Conservation (phyloP, 1,140 invertebrate genomes). For the Pogonus chalceus region DNA sequence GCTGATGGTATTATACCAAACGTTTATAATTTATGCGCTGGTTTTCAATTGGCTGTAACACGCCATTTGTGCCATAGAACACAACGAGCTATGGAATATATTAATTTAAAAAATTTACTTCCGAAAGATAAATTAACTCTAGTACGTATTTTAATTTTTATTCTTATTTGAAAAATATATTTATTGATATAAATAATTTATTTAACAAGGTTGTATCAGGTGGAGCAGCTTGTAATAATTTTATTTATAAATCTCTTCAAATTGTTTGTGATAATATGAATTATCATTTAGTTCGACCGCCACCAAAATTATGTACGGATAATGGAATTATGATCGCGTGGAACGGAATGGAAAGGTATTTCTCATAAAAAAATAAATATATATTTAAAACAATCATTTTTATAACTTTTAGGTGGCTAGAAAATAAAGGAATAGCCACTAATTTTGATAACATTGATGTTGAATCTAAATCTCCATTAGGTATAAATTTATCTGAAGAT, state of each 20-base stretch:
- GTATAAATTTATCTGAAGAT: constrained; percentile 42
- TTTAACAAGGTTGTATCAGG: constrained; percentile 89
- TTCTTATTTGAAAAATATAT: constrained; percentile 1
- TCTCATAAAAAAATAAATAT: constrained; percentile 17
- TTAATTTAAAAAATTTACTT: constrained; percentile 50
- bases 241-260: constrained; percentile 58
- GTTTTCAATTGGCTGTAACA: constrained; percentile 63
- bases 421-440: constrained; percentile 35
- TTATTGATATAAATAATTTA: constrained; percentile 17
- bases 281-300: constrained; percentile 63
- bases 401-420: constrained; percentile 31
- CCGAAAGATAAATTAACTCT: constrained; percentile 44
- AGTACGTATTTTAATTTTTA: constrained; percentile 32
- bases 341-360: constrained; percentile 80
- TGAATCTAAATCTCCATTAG: constrained; percentile 41
- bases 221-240: constrained; percentile 89
- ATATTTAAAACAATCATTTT: constrained; percentile 35
- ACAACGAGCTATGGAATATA: constrained; percentile 72
- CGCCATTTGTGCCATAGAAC: constrained; percentile 72
- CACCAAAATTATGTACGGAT: constrained; percentile 84
- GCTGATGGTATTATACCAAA: constrained; percentile 65
- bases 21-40: constrained; percentile 78
- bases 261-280: constrained; percentile 54
- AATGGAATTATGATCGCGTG: constrained; percentile 99
- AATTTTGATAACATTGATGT: constrained; percentile 42